Conservation (phyloP, 2,113 vertebrate species). For the Hippolais icterina region DNA sequence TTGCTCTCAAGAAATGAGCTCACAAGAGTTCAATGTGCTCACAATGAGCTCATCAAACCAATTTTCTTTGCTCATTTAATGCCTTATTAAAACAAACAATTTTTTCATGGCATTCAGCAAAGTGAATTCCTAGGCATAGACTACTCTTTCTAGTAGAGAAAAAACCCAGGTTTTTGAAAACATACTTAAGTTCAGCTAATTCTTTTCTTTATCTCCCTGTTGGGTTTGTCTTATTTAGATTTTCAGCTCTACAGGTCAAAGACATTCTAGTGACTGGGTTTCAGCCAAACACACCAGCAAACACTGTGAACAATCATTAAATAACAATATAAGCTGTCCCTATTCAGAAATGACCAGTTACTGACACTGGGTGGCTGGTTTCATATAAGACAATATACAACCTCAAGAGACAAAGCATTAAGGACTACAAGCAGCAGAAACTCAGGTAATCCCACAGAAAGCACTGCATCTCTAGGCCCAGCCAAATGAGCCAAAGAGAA, state of each 20-base stretch:
- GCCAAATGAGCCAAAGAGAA: background rate
- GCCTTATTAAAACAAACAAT: background rate
- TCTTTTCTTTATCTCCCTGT: fast-evolving
- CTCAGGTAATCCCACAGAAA: background rate
- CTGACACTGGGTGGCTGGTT: background rate
- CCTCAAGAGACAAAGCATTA: background rate
- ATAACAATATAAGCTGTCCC: background rate
- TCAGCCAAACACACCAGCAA: background rate
- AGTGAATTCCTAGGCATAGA: background rate
- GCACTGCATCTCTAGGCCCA: background rate
- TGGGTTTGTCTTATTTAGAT: background rate
- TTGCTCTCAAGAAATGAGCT: background rate
- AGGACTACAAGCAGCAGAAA: background rate
- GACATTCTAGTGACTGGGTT: too few relatives aligned
- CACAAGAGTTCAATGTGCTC: background rate
- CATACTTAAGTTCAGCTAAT: background rate
- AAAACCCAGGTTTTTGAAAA: background rate
- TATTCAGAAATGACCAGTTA: slow-evolving; percentile 40
- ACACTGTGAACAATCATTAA: background rate
- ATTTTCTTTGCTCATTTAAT: background rate
- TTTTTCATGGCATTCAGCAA: background rate
- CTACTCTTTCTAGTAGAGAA: background rate
- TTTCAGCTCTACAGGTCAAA: background rate
- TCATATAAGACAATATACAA: background rate
- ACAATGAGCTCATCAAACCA: background rate